A percentile compares a stretch with the other conserved stretches of the same genome.
Evolutionary conservation across 2,113 vertebrate genomes (phyloP).

Genomic region (Steatornis caripensis): DNA sequence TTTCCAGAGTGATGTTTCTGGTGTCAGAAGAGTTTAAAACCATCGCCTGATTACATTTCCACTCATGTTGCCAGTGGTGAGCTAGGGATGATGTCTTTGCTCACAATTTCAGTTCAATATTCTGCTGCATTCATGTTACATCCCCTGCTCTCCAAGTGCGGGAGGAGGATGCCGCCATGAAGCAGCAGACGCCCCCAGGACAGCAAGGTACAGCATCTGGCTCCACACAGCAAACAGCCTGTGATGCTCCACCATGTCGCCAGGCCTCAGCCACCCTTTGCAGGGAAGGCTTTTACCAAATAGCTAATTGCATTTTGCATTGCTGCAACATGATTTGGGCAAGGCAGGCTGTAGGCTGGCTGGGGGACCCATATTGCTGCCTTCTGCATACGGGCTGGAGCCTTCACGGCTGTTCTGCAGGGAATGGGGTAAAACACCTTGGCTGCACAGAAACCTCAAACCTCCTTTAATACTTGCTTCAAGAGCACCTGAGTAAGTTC

Average conservation of each 20-base stretch:
- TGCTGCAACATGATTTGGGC: background rate
- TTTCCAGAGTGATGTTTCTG: background rate
- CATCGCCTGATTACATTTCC: background rate
- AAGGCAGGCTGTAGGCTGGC: background rate
- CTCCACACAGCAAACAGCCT: background rate
- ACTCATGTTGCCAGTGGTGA: background rate
- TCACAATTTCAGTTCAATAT: background rate
- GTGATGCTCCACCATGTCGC: background rate
- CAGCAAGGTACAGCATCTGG: rapidly evolving
- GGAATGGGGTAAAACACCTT: rapidly evolving
- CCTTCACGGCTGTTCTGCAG: rapidly evolving
- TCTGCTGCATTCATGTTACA: background rate
- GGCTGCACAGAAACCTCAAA: background rate
- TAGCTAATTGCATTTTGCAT: background rate
- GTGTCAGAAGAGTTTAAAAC: background rate
- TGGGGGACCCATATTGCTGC: rapidly evolving
- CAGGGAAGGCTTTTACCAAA: background rate
- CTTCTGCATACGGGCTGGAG: rapidly evolving
- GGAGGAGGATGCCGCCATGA: background rate
- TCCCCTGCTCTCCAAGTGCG: background rate
- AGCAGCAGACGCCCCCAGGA: background rate
- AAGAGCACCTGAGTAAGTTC: background rate
- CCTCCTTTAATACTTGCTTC: background rate
- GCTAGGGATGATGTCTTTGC: background rate
- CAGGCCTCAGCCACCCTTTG: background rate